Conservation (phyloP, 2,113 vertebrate species). For the Paradoxurus hermaphroditus region DNA sequence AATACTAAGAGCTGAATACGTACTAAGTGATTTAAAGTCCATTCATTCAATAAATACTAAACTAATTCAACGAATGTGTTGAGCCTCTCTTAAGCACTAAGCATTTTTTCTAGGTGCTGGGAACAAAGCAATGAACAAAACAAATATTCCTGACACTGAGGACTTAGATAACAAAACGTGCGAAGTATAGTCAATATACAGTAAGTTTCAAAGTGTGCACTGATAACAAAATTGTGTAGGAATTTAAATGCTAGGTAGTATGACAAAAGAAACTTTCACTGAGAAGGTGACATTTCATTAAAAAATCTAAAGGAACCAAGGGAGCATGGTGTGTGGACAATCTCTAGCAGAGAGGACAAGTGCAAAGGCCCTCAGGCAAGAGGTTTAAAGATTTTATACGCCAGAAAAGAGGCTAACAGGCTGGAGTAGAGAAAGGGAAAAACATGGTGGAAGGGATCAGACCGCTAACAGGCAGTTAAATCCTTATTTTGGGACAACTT, state of each 20-base stretch:
- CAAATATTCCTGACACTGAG: not conserved
- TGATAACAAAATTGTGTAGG: not conserved
- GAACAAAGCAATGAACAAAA: not conserved
- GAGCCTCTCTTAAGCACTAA: not conserved
- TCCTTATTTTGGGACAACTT: not conserved
- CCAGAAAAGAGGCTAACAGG: not conserved
- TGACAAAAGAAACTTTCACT: not conserved
- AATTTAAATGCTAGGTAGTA: not conserved
- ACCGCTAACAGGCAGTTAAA: not conserved
- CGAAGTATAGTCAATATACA: not conserved
- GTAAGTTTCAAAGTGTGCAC: not conserved
- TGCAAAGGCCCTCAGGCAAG: not conserved
- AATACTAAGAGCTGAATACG: not conserved
- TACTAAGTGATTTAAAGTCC: not conserved
- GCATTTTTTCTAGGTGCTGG: not conserved
- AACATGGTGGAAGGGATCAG: not conserved
- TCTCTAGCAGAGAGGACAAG: not conserved
- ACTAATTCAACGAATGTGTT: not conserved
- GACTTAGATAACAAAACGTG: not conserved
- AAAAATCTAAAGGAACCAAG: not conserved
- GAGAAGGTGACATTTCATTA: not conserved
- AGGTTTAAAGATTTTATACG: not conserved
- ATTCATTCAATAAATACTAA: not conserved
- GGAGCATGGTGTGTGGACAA: not conserved
- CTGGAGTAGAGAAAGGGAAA: not conserved